phyloP scores from a whole-genome alignment of 64 coral and sea anemone genomes.

The Stichodactyla helianthus region DNA sequence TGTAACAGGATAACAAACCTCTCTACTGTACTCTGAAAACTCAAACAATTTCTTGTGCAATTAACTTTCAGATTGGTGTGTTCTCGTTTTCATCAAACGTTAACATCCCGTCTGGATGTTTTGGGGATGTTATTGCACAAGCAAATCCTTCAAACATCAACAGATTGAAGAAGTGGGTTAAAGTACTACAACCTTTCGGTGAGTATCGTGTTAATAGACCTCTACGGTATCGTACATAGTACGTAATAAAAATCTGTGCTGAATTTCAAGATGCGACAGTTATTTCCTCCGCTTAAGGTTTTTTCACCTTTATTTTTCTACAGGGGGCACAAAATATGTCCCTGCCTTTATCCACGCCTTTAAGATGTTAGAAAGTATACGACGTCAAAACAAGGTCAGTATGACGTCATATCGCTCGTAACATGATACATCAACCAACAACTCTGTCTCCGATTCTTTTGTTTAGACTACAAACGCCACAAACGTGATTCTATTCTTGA shows the following conservation, averaged over 20 bases:
- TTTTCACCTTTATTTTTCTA: background rate
- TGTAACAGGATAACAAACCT: too few species aligned
- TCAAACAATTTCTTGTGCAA: background rate
- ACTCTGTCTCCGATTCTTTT: background rate
- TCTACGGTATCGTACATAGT: background rate
- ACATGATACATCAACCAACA: background rate
- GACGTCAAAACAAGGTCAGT: background rate
- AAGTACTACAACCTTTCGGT: background rate
- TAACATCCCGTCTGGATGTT: background rate
- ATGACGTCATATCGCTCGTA: background rate
- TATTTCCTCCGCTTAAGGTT: too few species aligned
- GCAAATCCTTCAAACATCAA: conserved; percentile 5
- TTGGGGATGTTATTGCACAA: background rate
- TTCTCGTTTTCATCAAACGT: background rate
- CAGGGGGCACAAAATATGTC: background rate
- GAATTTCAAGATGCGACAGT: background rate
- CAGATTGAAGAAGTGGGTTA: background rate
- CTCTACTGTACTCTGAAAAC: too few species aligned
- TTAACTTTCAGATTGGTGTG: background rate
- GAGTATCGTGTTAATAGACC: background rate
- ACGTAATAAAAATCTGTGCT: background rate
- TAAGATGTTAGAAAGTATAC: background rate
- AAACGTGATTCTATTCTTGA: conserved; percentile 12
- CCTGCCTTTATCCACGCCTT: background rate
- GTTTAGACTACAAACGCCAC: background rate